A percentile compares a stretch with the other conserved stretches of the same genome.
Evolutionary conservation across 2,888 invertebrate species (phyloP).

Genomic region (Acronicta psi): DNA sequence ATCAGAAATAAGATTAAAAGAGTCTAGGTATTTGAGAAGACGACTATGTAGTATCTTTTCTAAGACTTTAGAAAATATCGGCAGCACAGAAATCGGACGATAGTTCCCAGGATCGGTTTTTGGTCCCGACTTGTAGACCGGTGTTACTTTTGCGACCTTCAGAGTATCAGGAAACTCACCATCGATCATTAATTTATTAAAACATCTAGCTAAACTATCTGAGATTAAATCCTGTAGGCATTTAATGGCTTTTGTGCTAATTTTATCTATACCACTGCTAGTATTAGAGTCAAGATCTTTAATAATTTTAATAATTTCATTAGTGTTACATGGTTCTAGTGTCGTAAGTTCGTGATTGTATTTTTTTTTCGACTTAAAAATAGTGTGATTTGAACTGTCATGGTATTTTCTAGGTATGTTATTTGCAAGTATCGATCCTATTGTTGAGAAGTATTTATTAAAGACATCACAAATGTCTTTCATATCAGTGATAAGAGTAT

Average conservation of each 20-base stretch:
- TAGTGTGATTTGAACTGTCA: background rate
- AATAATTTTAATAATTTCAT: constrained; percentile 12
- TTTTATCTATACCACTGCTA: constrained; percentile 13
- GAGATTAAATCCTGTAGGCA: background rate
- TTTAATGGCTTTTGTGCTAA: constrained; percentile 9
- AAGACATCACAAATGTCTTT: background rate
- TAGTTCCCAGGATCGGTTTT: constrained; percentile 45
- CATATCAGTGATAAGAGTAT: background rate
- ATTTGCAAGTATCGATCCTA: constrained; percentile 9
- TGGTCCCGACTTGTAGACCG: constrained; percentile 38
- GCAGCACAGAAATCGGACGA: constrained; percentile 36
- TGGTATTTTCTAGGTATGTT: constrained; percentile 9
- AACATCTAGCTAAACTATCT: background rate
- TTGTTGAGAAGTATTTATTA: constrained; percentile 17
- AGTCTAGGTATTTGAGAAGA: background rate
- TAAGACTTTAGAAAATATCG: constrained; percentile 17
- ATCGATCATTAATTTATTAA: constrained; percentile 6
- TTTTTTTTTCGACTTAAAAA: background rate
- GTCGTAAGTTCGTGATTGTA: background rate
- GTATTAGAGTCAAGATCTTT: constrained; percentile 7
- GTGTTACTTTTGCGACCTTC: constrained; percentile 47
- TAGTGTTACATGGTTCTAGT: background rate
- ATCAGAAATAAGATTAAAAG: constrained; percentile 5
- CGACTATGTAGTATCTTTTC: constrained; percentile 14
- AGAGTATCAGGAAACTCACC: constrained; percentile 7